Conservation (phyloP, 1,140 invertebrate genomes). For the Saccostrea echinata region DNA sequence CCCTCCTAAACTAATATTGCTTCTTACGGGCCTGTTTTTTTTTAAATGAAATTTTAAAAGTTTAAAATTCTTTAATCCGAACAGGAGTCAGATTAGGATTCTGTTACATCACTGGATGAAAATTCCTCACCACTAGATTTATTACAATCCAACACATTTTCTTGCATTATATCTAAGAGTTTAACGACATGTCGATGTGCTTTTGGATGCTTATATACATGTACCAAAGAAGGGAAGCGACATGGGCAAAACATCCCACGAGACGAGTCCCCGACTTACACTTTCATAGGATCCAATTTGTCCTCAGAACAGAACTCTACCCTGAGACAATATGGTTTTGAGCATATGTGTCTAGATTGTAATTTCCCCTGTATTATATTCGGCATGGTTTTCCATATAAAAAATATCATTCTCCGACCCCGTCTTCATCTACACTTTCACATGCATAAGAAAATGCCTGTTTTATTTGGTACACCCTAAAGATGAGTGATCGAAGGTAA, state of each 20-base stretch:
- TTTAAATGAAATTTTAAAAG: too few species aligned
- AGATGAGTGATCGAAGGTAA: slow-evolving; percentile 10
- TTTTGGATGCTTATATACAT: slow-evolving; percentile 29
- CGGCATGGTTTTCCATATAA: background rate
- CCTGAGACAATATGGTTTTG: background rate
- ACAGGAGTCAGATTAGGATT: background rate
- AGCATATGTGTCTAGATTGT: slow-evolving; percentile 4
- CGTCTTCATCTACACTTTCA: slow-evolving; percentile 26
- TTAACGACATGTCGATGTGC: background rate
- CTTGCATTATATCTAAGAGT: background rate
- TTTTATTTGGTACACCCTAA: slow-evolving; percentile 48
- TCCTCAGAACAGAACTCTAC: background rate
- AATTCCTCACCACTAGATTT: background rate
- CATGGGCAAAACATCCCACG: slow-evolving; percentile 24
- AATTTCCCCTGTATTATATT: background rate
- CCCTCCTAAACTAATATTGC: too few species aligned
- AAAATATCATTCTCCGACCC: slow-evolving; percentile 39
- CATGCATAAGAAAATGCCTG: slow-evolving; percentile 30
- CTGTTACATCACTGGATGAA: background rate
- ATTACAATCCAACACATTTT: background rate
- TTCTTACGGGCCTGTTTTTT: too few species aligned
- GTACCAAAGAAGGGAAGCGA: slow-evolving; percentile 41
- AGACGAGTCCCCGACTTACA: slow-evolving; percentile 4
- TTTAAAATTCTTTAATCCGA: background rate
- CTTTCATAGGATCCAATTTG: background rate